Base-by-base conservation (phyloP, 2,113 vertebrate species). In the Agapornis roseicollis region DNA sequence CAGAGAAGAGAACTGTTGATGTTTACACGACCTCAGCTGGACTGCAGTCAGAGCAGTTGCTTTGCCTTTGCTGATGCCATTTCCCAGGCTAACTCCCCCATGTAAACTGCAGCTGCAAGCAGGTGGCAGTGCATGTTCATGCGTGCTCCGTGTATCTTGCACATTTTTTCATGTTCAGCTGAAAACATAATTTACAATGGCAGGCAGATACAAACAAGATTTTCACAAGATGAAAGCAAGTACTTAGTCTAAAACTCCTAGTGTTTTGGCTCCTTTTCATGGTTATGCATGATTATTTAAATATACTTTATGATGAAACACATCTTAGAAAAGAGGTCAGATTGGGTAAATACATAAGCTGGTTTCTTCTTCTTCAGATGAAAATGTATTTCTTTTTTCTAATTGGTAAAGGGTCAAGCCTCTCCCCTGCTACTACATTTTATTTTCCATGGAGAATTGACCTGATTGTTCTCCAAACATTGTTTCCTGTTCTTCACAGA, bases 381-480 rank as follows among this genome's bases (percentile, higher is more conserved):
- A 87, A 92, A 85, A 42, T 44, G 6, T 9, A 49, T 44, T 47
- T 91, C 33, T 49, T 55, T 61, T 63, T 58, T 83, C 63, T 23
- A 29, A 66, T 76, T 97, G 88, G 89, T 80, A 93, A 96, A 76
- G 88, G 11, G 29, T 88, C 96, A 96, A 76, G 37, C 37, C 60
- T 49, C 46, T 90, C 55, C 72, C 23, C 66, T 70, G 64, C 91
- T 94, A 81, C 61, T 96, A 80, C 66, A 63, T 73, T 90, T 96
- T 80, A 93, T 97, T 95, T 90, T 73, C 92, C 90, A 66, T 17
- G 17, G 70, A 94, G 85, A 97, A 95, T 53, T 92, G 39, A 81
- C 91, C 97, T 96, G 94, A 78, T 85, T 95, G 92, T 96, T 92
- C 66, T 92, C 88, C 93, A 80, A 76, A 83, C 96, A 96, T 89